Percentiles rank a stretch among this genome's conserved stretches.
These are phyloP conservation scores for Strix uralensis DNA, from an alignment of 2,113 vertebrate species.

Conservation along the genomic window DNA sequence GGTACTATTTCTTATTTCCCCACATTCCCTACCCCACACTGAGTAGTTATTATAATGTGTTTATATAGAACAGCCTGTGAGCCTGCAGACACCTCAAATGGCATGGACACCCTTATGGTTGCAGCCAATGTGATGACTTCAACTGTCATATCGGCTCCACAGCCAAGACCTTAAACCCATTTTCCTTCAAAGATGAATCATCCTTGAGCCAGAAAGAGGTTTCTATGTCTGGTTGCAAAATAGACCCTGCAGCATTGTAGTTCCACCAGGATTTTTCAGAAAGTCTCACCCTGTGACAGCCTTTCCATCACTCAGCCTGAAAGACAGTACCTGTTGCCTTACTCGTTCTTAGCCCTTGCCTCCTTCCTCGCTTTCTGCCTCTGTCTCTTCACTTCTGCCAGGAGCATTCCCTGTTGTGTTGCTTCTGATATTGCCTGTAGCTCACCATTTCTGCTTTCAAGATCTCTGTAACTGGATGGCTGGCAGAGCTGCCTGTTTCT, in stretches of 20 bases:
- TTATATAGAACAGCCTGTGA: not conserved
- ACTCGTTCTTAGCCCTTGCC: not conserved
- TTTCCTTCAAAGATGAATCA: not conserved
- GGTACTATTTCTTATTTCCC: not conserved
- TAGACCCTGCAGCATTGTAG: not conserved
- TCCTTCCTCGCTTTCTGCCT: not conserved
- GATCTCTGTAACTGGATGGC: not conserved
- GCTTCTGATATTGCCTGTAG: not conserved
- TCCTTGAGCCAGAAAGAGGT: not conserved
- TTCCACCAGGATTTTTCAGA: not conserved
- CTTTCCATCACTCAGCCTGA: not conserved
- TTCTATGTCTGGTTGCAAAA: not conserved
- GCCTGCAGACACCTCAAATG: not conserved
- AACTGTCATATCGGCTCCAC: not conserved
- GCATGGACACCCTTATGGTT: not conserved
- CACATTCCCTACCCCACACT: not conserved
- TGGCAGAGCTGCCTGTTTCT: not conserved
- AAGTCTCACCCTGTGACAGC: not conserved
- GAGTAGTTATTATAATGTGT: not conserved
- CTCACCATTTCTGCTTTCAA: not conserved
- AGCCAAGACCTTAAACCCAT: not conserved
- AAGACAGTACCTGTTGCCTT: not conserved
- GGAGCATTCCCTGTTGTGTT: not conserved
- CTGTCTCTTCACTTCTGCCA: not conserved
- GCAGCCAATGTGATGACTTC: not conserved